Evolutionary conservation across 2,888 invertebrate species (phyloP).

Genomic region (Lottia scabra): DNA sequence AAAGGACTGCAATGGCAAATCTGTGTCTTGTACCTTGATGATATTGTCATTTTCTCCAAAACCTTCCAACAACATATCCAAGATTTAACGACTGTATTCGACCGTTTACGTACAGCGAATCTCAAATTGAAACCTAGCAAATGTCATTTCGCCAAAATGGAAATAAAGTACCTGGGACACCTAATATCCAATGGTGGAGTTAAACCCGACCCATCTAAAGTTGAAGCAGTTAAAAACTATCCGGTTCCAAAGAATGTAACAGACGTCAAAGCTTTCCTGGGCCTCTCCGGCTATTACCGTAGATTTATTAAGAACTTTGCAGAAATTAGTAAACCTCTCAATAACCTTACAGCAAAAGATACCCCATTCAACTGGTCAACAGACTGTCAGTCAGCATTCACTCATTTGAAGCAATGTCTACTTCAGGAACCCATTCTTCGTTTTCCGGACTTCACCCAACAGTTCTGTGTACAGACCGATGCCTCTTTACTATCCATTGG

Average conservation of each 20-base stretch:
- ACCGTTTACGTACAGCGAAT: background rate
- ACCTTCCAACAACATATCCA: background rate
- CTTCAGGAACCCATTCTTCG: background rate
- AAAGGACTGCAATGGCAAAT: background rate
- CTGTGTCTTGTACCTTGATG: background rate
- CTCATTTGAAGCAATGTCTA: no score
- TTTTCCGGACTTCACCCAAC: no score
- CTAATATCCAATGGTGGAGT: background rate
- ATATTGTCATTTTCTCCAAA: background rate
- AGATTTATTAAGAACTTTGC: no score
- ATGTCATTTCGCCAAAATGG: slow-evolving; percentile 14
- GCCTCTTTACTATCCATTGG: slow-evolving; percentile 8
- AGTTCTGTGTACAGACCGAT: slow-evolving; percentile 15
- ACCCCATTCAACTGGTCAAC: no score
- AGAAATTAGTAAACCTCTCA: no score
- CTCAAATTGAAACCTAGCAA: slow-evolving; percentile 3
- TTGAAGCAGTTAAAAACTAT: slow-evolving; percentile 13
- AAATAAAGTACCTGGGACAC: slow-evolving; percentile 12
- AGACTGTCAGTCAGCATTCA: no score
- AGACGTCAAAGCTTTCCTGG: slow-evolving; percentile 10
- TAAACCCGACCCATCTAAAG: slow-evolving; percentile 13
- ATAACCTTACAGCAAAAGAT: no score
- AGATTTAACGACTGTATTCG: background rate
- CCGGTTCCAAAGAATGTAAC: slow-evolving; percentile 8
- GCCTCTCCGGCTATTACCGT: slow-evolving; percentile 9